Evolutionary conservation across 2,797 vertebrate species (phyloP).

Genomic region (Coreius guichenoti): DNA sequence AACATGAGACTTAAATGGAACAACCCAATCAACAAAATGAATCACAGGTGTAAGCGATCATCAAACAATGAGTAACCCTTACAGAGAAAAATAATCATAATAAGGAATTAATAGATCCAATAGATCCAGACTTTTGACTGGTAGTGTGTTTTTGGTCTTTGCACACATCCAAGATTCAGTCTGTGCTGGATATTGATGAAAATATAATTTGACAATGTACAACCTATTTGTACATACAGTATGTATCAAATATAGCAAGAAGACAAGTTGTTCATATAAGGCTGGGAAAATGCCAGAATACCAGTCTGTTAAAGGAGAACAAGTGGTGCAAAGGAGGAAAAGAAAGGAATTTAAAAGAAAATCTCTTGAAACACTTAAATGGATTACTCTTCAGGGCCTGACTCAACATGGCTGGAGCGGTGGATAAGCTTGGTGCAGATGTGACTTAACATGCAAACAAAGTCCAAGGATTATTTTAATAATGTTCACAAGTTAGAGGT

Average conservation of each 20-base stretch:
- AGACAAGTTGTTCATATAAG: neutral
- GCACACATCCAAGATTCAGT: neutral
- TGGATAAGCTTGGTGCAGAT: conserved; percentile 16
- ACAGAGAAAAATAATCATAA: neutral
- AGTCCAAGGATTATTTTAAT: conserved; percentile 15
- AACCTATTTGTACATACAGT: neutral
- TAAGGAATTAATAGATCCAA: neutral
- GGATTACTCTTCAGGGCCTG: conserved; percentile 26
- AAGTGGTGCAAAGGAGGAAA: neutral
- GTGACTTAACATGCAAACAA: conserved; percentile 14
- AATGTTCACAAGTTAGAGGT: conserved; percentile 12
- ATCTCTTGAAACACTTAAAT: conserved; percentile 22
- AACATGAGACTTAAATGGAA: no score
- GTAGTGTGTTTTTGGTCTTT: neutral
- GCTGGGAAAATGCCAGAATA: neutral
- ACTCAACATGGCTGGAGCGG: conserved; percentile 11
- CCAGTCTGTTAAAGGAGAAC: neutral
- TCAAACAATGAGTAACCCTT: no score
- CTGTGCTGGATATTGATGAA: neutral
- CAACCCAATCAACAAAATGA: no score
- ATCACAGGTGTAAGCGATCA: no score
- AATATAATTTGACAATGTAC: neutral
- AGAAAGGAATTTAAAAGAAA: neutral
- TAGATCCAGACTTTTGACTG: no score
- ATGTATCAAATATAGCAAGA: neutral